Percentiles rank a stretch among this genome's conserved stretches.
Evolutionary conservation across 2,113 vertebrate species (phyloP).

Genomic region (Lipophrys pholis): DNA sequence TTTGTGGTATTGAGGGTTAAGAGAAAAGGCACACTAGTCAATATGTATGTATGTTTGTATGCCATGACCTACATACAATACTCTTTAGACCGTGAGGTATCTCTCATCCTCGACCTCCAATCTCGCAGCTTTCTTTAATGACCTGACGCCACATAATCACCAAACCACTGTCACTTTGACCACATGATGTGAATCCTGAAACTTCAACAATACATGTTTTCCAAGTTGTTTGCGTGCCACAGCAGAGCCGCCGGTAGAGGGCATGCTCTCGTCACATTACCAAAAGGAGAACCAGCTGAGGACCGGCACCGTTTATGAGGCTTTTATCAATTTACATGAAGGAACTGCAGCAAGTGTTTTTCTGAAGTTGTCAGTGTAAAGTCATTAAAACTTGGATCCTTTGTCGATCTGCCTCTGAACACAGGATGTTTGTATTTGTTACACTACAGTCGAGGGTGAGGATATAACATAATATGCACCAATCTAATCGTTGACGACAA

Average conservation of each 20-base stretch:
- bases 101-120: background rate
- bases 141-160: background rate
- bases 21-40: too few relatives aligned
- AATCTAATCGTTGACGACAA: background rate
- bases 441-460: background rate
- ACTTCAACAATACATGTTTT: background rate
- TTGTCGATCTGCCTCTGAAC: background rate
- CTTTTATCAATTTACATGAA: background rate
- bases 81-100: background rate
- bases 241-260: too few relatives aligned
- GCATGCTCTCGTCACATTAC: too few relatives aligned
- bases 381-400: background rate
- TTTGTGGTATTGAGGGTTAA: too few relatives aligned
- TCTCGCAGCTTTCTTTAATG: too few relatives aligned
- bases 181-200: conserved; percentile 9
- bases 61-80: background rate
- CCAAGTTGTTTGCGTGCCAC: background rate
- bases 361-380: background rate
- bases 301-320: too few relatives aligned
- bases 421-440: too few relatives aligned
- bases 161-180: background rate
- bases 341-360: background rate
- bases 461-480: background rate
- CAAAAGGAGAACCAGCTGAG: too few relatives aligned
- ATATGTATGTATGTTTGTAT: too few relatives aligned